A percentile compares a stretch with the other conserved stretches of the same genome.
These are phyloP conservation scores for Heteromurus nitidus DNA, from an alignment of 2,888 invertebrate genomes.

Conservation along the genomic window DNA sequence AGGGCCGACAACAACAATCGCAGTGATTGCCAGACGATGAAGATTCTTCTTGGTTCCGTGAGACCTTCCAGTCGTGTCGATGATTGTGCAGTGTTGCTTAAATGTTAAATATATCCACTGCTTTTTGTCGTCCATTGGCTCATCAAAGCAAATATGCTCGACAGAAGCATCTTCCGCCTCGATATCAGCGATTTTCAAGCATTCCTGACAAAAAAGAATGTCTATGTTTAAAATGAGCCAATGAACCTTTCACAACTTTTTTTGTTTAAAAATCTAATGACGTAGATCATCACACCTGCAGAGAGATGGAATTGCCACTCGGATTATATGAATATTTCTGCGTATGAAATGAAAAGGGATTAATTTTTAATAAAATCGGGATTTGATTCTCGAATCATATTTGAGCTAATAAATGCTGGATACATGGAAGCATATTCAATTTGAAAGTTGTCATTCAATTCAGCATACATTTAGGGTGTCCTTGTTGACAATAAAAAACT, in stretches of 20 bases:
- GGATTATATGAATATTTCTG: conserved; percentile 72
- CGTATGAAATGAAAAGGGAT: conserved; percentile 14
- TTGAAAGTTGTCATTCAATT: background rate
- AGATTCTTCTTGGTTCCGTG: conserved; percentile 72
- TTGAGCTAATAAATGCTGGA: background rate
- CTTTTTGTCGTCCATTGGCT: conserved; percentile 71
- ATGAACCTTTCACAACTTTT: too few relatives aligned
- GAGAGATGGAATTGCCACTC: conserved; percentile 66
- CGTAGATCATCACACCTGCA: conserved; percentile 63
- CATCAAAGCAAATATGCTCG: conserved; percentile 70
- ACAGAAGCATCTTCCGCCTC: conserved; percentile 69
- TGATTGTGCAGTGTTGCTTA: conserved; percentile 67
- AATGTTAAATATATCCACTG: conserved; percentile 73
- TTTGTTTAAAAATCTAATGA: too few relatives aligned
- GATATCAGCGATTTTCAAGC: conserved; percentile 70
- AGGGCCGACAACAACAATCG: conserved; percentile 66
- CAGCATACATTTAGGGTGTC: conserved; percentile 66
- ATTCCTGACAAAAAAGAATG: too few relatives aligned
- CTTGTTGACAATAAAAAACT: conserved; percentile 69
- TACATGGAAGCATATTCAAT: too few relatives aligned
- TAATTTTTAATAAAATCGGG: conserved; percentile 56
- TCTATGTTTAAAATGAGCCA: too few relatives aligned
- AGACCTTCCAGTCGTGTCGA: conserved; percentile 71
- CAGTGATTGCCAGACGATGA: conserved; percentile 68
- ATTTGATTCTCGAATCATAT: conserved; percentile 31